These are phyloP conservation scores for Istiophorus platypterus DNA, from an alignment of 2,113 vertebrate species.

Conservation along the genomic window DNA sequence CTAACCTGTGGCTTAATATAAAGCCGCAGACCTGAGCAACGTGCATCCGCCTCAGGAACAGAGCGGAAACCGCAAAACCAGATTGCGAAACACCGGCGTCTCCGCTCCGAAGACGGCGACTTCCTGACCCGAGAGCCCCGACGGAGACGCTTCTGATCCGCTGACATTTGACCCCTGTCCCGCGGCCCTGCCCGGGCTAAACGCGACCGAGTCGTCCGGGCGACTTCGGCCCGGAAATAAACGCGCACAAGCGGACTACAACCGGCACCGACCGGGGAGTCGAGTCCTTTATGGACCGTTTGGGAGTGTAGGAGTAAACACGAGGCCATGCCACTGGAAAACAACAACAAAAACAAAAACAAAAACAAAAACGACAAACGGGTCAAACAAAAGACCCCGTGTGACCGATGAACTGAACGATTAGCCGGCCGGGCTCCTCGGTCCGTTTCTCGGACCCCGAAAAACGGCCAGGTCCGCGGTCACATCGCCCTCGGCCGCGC, in stretches of 20 bases:
- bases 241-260: background rate
- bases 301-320: slow-evolving; percentile 24
- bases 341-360: no score
- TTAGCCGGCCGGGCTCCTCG: background rate
- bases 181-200: no score
- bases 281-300: background rate
- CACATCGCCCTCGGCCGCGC: slow-evolving; percentile 44
- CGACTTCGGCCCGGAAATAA: slow-evolving; percentile 3
- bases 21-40: slow-evolving; percentile 60
- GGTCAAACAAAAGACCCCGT: slow-evolving; percentile 4
- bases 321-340: background rate
- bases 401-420: background rate
- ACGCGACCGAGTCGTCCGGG: no score
- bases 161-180: background rate
- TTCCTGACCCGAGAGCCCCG: slow-evolving; percentile 14
- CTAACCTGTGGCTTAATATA: slow-evolving; percentile 64
- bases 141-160: background rate
- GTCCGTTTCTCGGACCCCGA: background rate
- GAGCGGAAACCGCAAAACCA: slow-evolving; percentile 64
- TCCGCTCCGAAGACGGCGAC: slow-evolving; percentile 26
- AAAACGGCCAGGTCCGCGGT: slow-evolving; percentile 10
- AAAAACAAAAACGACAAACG: no score
- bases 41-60: slow-evolving; percentile 75
- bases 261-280: background rate
- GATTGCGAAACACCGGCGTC: slow-evolving; percentile 52